Base-by-base conservation (phyloP, 2,113 vertebrate species). In the Podocnemis expansa region DNA sequence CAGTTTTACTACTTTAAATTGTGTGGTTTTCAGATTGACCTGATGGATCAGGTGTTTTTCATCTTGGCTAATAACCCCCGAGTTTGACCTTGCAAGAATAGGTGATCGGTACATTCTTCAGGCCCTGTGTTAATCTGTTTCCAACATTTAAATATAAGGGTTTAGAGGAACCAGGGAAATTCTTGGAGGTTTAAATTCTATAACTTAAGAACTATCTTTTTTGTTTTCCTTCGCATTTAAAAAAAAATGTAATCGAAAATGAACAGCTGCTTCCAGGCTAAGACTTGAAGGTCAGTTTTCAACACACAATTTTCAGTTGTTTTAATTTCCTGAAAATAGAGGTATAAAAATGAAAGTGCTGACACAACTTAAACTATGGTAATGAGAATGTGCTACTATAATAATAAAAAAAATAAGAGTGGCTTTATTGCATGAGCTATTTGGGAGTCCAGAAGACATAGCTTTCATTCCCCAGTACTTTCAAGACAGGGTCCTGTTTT, bases 301-400 rank as follows among this genome's bases (percentile, higher is more conserved):
- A 79, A 34, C 58, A 52, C 90, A 95, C 94, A 86, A 34, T 97
- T 94, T 95, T 94, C 91, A 86, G 19, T 78, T 94, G 80, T 88
- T 96, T 80, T 96, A 96, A 96, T 97, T 89, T 93, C 83, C 87
- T 82, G 89, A 86, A 97, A 97, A 94, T 78, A 91, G 79, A 80
- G 87, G 83, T 91, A 96, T 95, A 97, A 95, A 97, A 95, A 95
- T 80, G 89, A 95, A 97, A 98, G 94, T 96, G 94, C 96, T 97
- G 96, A 96, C 95, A 93, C 76, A 96, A 82, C 49, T 8, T 96
- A n/a, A 89, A 94, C 91, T 88, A 87, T 80, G 82, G 91, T 93
- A 89, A 92, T 97, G 87, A 96, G 92, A 96, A 70, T 73, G 70
- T 94, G 83, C 67, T 81, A 95, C 92, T 93, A 88, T 96, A 96